phyloP scores from a whole-genome alignment of 2,113 vertebrate genomes.

The Pseudopodoces humilis region DNA sequence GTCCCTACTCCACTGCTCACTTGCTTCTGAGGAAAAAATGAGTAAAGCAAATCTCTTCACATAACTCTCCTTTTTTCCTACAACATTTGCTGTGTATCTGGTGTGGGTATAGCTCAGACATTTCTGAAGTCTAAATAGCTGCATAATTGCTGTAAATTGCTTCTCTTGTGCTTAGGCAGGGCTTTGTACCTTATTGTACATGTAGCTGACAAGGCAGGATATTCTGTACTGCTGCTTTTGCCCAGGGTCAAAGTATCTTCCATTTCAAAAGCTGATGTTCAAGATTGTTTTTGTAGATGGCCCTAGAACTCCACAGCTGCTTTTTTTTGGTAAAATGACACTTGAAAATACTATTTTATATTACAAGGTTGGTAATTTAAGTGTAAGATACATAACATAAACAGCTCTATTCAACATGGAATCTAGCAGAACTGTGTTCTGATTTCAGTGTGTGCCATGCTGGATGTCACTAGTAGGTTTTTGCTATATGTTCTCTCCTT shows the following conservation, averaged over 20 bases:
- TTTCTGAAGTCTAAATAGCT: not conserved
- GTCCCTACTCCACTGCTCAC: not conserved
- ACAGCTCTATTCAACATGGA: not conserved
- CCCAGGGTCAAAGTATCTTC: not conserved
- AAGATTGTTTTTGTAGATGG: not conserved
- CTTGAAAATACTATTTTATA: not conserved
- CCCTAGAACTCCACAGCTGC: not conserved
- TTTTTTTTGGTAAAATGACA: not conserved
- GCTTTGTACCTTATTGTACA: rapidly evolving
- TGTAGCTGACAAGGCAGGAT: not conserved
- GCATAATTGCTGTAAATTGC: not conserved
- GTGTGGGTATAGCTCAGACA: not conserved
- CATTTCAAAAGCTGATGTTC: not conserved
- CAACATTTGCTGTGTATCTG: not conserved
- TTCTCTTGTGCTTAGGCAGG: not conserved
- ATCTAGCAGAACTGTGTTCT: not conserved
- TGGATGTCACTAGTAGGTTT: not conserved
- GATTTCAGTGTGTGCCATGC: not conserved
- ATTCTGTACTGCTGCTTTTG: not conserved
- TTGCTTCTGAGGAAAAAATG: not conserved
- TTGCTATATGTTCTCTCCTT: not conserved
- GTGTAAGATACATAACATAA: not conserved
- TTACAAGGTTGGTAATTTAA: not conserved
- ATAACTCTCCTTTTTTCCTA: not conserved
- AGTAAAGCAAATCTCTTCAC: not conserved